phyloP scores from a whole-genome alignment of 1,140 invertebrate species.

The Sycophila sp. region DNA sequence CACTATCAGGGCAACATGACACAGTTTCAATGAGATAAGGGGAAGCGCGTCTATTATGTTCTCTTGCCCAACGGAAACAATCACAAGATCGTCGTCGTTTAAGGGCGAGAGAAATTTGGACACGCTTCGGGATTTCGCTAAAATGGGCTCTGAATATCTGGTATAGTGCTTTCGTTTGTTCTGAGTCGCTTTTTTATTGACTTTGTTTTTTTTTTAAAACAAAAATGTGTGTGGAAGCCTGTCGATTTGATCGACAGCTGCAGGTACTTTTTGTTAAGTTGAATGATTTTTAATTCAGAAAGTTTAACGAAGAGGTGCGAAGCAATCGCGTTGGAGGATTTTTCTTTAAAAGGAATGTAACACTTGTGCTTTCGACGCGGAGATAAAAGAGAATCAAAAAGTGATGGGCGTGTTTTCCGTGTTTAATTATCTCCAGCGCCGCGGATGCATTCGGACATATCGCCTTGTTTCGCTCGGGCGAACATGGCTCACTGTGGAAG shows the following conservation, averaged over 20 bases:
- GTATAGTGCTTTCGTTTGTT: constrained; percentile 33
- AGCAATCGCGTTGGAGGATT: too few relatives aligned
- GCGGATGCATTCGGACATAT: constrained; percentile 1
- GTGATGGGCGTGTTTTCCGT: constrained; percentile 7
- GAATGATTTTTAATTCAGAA: neutral
- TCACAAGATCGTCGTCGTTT: constrained; percentile 64
- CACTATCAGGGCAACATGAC: constrained; percentile 62
- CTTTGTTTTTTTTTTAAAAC: neutral
- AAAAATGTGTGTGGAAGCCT: too few relatives aligned
- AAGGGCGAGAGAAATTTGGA: constrained; percentile 45
- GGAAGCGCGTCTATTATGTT: constrained; percentile 65
- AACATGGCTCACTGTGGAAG: neutral
- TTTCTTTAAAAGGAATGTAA: neutral
- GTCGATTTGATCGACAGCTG: too few relatives aligned
- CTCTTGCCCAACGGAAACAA: constrained; percentile 65
- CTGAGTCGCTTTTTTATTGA: neutral
- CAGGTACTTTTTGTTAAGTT: too few relatives aligned
- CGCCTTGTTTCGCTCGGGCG: neutral
- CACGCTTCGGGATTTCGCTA: constrained; percentile 42
- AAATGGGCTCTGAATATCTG: constrained; percentile 19
- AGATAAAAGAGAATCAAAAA: too few relatives aligned
- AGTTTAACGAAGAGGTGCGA: too few relatives aligned
- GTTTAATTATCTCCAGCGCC: neutral
- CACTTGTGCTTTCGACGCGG: too few relatives aligned
- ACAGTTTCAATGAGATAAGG: constrained; percentile 66